Conservation (phyloP, 2,113 vertebrate species). For the Talpa occidentalis region DNA sequence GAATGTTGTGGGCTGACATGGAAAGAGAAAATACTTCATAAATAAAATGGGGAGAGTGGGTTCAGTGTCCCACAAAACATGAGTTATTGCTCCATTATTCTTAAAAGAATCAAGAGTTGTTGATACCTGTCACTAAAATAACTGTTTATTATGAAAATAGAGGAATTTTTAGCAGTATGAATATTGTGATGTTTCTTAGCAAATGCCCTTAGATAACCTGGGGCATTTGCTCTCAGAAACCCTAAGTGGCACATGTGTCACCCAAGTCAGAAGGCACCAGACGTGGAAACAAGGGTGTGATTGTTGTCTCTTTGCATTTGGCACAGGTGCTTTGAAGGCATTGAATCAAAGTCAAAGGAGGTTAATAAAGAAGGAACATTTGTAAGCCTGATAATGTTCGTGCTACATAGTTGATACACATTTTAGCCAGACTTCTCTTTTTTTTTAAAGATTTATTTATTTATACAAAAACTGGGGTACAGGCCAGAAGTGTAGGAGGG, state of each 20-base stretch:
- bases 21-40: neutral
- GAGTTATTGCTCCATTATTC: neutral
- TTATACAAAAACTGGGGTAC: no score
- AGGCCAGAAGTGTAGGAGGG: no score
- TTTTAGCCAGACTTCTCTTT: neutral
- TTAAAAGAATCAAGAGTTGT: neutral
- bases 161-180: neutral
- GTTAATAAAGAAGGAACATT: neutral
- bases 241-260: neutral
- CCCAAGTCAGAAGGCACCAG: neutral
- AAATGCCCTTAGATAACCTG: neutral
- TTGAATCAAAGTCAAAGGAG: neutral
- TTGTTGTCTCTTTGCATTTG: neutral
- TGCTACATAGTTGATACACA: neutral
- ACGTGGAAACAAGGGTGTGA: neutral
- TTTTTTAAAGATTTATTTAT: no score
- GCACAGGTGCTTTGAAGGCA: neutral
- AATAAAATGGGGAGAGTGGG: neutral
- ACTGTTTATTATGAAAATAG: neutral
- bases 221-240: neutral
- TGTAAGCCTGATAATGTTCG: neutral
- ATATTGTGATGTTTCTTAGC: neutral
- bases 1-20: neutral
- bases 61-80: neutral
- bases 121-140: neutral